Conservation (phyloP, 1,140 invertebrate species). For the Drosophila repletoides region DNA sequence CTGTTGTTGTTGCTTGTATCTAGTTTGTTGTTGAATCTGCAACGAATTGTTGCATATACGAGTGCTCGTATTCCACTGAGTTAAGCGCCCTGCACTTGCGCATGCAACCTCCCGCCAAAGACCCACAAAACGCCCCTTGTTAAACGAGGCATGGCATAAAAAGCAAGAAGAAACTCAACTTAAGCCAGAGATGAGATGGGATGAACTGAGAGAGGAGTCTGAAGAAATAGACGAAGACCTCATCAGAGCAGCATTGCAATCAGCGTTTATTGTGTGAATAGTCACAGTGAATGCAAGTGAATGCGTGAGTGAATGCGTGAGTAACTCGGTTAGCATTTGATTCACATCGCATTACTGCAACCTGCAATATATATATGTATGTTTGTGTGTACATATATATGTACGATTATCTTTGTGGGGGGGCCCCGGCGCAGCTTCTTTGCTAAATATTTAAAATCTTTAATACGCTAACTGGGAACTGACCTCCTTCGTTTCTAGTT, state of each 20-base stretch:
- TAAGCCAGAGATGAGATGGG: no score
- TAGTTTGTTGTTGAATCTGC: slow-evolving; percentile 34
- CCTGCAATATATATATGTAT: no score
- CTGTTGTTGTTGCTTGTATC: slow-evolving; percentile 16
- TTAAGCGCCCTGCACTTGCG: slow-evolving; percentile 40
- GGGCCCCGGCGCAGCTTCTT: neutral
- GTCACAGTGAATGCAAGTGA: slow-evolving; percentile 16
- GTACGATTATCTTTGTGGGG: slow-evolving; percentile 3
- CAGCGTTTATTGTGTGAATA: slow-evolving; percentile 33
- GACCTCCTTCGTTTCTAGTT: slow-evolving; percentile 10
- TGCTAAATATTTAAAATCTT: slow-evolving; percentile 37
- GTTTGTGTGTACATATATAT: no score
- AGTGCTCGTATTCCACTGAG: no score
- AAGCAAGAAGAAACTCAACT: neutral
- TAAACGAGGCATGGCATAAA: slow-evolving; percentile 60
- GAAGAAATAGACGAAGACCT: slow-evolving; percentile 18
- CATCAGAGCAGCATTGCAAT: slow-evolving; percentile 35
- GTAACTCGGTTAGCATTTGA: slow-evolving; percentile 31
- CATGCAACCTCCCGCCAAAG: neutral
- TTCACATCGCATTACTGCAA: slow-evolving; percentile 24
- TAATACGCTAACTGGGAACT: slow-evolving; percentile 25
- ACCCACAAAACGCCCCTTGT: neutral
- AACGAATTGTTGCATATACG: slow-evolving; percentile 60
- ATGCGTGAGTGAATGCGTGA: slow-evolving; percentile 30
- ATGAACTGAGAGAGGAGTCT: neutral